phyloP scores from a whole-genome alignment of 2,797 vertebrate genomes.

The Momotus momota region DNA sequence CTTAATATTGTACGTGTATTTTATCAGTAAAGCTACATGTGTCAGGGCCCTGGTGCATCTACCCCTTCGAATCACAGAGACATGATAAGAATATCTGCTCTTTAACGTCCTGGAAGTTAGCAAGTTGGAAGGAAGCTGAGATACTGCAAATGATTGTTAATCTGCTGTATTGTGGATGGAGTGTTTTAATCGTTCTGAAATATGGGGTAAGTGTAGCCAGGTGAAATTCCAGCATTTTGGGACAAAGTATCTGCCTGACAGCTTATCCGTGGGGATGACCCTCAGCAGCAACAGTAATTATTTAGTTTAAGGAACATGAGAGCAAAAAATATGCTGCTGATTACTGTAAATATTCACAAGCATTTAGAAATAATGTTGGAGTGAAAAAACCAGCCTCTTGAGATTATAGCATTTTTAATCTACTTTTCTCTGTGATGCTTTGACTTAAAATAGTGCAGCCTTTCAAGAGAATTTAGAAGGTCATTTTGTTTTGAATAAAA shows the following conservation, averaged over 20 bases:
- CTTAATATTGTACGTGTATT: neutral
- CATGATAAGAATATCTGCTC: slow-evolving; percentile 14
- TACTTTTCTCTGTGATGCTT: neutral
- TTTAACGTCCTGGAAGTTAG: slow-evolving; percentile 12
- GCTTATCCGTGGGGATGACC: neutral
- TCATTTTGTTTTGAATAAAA: slow-evolving; percentile 5
- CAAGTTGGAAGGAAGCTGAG: neutral
- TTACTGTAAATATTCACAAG: neutral
- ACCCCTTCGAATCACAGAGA: slow-evolving; percentile 10
- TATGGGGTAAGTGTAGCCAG: neutral
- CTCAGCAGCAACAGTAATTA: neutral
- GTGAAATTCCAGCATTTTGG: neutral
- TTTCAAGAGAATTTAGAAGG: neutral
- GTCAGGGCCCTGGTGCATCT: neutral
- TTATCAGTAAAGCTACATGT: slow-evolving; percentile 28
- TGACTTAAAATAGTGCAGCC: neutral
- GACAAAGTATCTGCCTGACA: neutral
- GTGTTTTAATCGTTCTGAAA: neutral
- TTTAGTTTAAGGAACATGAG: neutral
- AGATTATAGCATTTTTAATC: neutral
- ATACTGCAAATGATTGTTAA: neutral
- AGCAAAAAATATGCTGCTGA: neutral
- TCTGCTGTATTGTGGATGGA: neutral
- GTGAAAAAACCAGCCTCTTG: neutral
- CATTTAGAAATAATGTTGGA: neutral